A percentile compares a stretch with the other conserved stretches of the same genome.
Evolutionary conservation across 2,113 vertebrate species (phyloP).

Genomic region (Actinemys pallida): DNA sequence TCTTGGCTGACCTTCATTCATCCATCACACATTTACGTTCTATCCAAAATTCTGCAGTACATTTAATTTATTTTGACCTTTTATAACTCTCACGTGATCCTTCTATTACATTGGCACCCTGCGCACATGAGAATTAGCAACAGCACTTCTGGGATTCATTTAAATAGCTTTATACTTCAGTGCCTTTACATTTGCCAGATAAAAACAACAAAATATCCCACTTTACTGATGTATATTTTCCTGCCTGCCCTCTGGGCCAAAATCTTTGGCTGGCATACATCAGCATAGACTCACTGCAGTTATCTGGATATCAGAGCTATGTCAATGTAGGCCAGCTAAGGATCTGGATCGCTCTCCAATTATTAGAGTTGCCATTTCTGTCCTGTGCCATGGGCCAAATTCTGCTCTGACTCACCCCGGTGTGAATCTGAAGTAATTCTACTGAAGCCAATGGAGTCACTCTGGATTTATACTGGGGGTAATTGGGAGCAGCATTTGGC

Average conservation of each 20-base stretch:
- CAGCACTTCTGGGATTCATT: not conserved
- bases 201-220: not conserved
- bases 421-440: not conserved
- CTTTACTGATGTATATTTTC: not conserved
- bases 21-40: not conserved
- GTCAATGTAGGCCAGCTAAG: not conserved
- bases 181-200: not conserved
- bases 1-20: not conserved
- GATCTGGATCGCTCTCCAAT: not conserved
- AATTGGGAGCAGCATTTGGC: not conserved
- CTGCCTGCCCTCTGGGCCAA: not conserved
- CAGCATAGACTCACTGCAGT: not conserved
- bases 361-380: not conserved
- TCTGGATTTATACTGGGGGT: not conserved
- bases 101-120: not conserved
- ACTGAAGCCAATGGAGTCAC: not conserved
- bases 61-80: not conserved
- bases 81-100: not conserved
- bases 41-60: not conserved
- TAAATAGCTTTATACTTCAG: not conserved
- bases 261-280: not conserved
- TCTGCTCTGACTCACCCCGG: not conserved
- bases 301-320: not conserved
- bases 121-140: not conserved
- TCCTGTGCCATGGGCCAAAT: not conserved